Evolutionary conservation across 2,888 invertebrate species (phyloP), one percentile per base, ranked within the genome.

Genomic region (Iphiclides podalirius): DNA sequence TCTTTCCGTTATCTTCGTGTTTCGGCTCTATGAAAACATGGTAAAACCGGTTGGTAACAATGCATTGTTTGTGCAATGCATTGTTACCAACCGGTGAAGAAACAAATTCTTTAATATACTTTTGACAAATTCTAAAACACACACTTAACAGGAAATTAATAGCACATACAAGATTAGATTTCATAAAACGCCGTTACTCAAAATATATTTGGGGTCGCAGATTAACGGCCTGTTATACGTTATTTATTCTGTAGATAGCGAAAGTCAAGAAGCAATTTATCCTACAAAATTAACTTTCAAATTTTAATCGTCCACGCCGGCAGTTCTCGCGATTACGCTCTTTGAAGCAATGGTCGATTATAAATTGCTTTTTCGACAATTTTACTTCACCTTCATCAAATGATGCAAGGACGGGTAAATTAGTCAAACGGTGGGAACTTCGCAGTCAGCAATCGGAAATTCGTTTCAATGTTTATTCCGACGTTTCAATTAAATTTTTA

Each of bases 221-320:
- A 82, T 86, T 81, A 75, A 67, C 70, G 67, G 62, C 68, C 53
- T 52, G 50, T 59, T 60, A n/a, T n/a, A 60, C 66, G 60, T n/a
- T 82, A 72, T 83, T 83, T 86, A 82, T 78, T 70, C 79, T 76
- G 64, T 69, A 73, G 70, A 82, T 79, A 73, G 72, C 70, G 66
- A 75, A 77, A 79, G 79, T 81, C 76, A 78, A 80, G 79, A 79
- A 83, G 84, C 82, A 87, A 85, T 86, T 87, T 84, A 79, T 75
- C 68, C 70, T 66, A 67, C 66, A 72, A 83, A 84, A 85, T 79
- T 75, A 85, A 85, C 75, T 85, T 86, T 82, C 72, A 77, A 84
- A 86, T 84, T 85, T 84, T 84, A 83, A 86, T 82, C 78, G 75
- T 72, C 66, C 67, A 68, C 67, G 70, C 67, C 63, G 68, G 66